Evolutionary conservation across 2,113 vertebrate genomes (phyloP).

Genomic region (Cathartes aura): DNA sequence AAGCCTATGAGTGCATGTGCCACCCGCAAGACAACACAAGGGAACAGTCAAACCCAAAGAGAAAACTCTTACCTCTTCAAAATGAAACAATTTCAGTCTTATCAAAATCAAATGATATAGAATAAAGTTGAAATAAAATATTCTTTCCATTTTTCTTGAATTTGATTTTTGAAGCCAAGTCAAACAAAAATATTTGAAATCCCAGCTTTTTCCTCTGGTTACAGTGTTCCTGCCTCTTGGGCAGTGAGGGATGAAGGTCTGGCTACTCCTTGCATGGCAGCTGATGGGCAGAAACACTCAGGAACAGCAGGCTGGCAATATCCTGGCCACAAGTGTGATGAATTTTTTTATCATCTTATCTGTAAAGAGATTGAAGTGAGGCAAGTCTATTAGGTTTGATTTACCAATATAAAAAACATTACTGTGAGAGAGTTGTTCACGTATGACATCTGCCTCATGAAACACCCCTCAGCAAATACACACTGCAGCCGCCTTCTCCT

Average conservation of each 20-base stretch:
- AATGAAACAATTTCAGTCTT: neutral
- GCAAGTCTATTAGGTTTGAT: neutral
- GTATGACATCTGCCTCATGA: rapidly evolving
- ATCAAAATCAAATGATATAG: neutral
- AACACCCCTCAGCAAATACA: neutral
- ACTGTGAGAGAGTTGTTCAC: neutral
- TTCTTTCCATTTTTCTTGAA: neutral
- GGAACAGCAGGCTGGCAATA: neutral
- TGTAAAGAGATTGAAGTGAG: neutral
- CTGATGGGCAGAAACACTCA: neutral
- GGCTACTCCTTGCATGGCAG: neutral
- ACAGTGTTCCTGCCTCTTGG: neutral
- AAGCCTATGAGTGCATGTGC: neutral
- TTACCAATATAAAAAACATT: neutral
- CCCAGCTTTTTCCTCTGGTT: neutral
- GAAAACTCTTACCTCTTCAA: neutral
- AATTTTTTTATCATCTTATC: neutral
- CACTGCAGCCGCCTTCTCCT: neutral
- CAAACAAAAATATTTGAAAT: neutral
- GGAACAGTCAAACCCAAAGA: neutral
- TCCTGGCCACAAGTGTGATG: neutral
- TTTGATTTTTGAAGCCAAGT: neutral
- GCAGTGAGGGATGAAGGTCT: neutral
- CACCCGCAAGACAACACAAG: neutral
- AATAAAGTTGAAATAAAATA: neutral